Conservation (phyloP, 2,797 vertebrate species). For the Cynopterus sphinx region DNA sequence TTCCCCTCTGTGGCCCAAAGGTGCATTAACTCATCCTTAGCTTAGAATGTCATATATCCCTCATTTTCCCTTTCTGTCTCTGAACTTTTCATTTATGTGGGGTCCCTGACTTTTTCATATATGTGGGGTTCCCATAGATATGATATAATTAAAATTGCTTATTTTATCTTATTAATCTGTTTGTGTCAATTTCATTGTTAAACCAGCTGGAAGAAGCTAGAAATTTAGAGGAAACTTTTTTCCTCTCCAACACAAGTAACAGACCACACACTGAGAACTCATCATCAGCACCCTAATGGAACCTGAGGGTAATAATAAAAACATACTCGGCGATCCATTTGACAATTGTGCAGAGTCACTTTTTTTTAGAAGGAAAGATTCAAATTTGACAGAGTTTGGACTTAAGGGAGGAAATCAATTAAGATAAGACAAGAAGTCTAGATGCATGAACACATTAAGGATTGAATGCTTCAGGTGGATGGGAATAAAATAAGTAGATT, state of each 20-base stretch:
- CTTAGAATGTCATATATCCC: background rate
- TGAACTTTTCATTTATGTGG: background rate
- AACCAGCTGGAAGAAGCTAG: background rate
- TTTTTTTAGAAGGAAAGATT: background rate
- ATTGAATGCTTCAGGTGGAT: conserved; percentile 29
- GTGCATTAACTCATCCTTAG: background rate
- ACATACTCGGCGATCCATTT: background rate
- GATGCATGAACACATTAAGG: background rate
- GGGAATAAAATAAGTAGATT: conserved; percentile 47
- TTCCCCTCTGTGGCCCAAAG: background rate
- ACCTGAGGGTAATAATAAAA: background rate
- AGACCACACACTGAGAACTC: background rate
- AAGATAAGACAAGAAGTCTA: conserved; percentile 37
- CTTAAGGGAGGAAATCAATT: conserved; percentile 57
- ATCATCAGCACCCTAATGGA: background rate
- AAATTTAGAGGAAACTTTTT: too few species aligned
- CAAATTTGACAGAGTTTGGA: conserved; percentile 44
- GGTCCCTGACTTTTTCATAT: background rate
- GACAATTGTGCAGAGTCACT: background rate
- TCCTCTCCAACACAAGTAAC: background rate
- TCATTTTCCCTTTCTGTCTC: background rate
- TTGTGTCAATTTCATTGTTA: background rate
- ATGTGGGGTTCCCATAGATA: background rate
- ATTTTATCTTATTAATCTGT: background rate
- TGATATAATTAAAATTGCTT: background rate